phyloP scores from a whole-genome alignment of 1,140 invertebrate species.

The Scaptodrosophila lebanonensis region DNA sequence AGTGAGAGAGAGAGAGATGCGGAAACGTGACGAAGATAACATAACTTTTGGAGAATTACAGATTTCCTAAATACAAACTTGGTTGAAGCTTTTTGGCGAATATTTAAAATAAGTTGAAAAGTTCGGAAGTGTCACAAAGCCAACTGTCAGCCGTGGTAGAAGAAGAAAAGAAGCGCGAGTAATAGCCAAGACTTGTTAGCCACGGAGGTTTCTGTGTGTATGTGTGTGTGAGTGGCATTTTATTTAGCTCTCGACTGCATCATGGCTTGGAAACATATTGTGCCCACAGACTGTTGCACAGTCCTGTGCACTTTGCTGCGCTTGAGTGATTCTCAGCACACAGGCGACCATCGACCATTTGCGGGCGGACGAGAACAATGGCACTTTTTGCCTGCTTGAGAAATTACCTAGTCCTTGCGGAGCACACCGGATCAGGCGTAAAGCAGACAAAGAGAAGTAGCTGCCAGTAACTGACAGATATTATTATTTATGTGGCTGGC shows the following conservation, averaged over 20 bases:
- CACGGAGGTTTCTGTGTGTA: constrained; percentile 33
- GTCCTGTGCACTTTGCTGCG: constrained; percentile 43
- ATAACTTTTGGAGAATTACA: constrained; percentile 56
- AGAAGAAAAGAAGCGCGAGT: constrained; percentile 1
- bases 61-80: constrained; percentile 29
- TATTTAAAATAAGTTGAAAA: constrained; percentile 21
- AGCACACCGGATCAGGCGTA: constrained; percentile 59
- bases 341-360: background rate
- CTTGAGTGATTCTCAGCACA: constrained; percentile 13
- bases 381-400: background rate
- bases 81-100: constrained; percentile 21
- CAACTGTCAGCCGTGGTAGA: constrained; percentile 46
- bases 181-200: constrained; percentile 20
- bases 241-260: constrained; percentile 40
- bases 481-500: constrained; percentile 57
- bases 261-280: constrained; percentile 35
- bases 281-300: constrained; percentile 58
- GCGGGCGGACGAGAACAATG: too few relatives aligned
- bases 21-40: constrained; percentile 26
- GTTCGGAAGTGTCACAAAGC: constrained; percentile 41
- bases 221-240: constrained; percentile 19
- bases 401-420: constrained; percentile 59
- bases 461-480: constrained; percentile 47
- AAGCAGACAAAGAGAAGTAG: constrained; percentile 50
- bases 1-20: background rate